phyloP scores from a whole-genome alignment of 2,888 invertebrate genomes.

The Thecocarcelia acutangulata region DNA sequence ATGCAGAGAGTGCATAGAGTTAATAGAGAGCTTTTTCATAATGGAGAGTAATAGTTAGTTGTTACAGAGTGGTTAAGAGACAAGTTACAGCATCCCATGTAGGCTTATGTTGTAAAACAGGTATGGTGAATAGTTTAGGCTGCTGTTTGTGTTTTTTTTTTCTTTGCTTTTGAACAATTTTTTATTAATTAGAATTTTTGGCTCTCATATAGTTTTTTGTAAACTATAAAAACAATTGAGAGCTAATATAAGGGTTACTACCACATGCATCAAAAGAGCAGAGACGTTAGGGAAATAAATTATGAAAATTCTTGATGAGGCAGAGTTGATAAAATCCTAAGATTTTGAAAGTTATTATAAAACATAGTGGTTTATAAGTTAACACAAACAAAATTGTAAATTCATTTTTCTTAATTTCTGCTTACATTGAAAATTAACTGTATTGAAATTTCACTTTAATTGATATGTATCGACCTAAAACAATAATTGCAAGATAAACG shows the following conservation, averaged over 20 bases:
- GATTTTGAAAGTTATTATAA: constrained; percentile 6
- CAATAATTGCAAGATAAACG: too few relatives aligned
- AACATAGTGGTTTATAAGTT: too few relatives aligned
- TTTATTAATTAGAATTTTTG: constrained; percentile 61
- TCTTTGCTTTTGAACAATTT: constrained; percentile 19
- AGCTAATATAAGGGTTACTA: constrained; percentile 58
- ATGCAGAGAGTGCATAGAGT: constrained; percentile 7
- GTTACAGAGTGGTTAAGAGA: constrained; percentile 1
- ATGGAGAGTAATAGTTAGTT: not conserved
- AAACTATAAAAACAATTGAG: constrained; percentile 54
- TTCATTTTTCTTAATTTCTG: too few relatives aligned
- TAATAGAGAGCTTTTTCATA: constrained; percentile 21
- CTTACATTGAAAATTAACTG: too few relatives aligned
- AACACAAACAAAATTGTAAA: too few relatives aligned
- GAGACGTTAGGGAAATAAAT: constrained; percentile 45
- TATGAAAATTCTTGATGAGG: not conserved
- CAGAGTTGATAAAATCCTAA: constrained; percentile 6
- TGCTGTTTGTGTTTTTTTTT: not conserved
- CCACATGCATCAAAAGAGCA: constrained; percentile 28
- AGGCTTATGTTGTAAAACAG: constrained; percentile 65
- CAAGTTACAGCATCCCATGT: constrained; percentile 62
- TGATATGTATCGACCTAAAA: too few relatives aligned
- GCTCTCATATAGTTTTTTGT: constrained; percentile 48
- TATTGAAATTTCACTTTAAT: too few relatives aligned
- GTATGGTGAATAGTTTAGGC: constrained; percentile 60